These are phyloP conservation scores for Palaemon carinicauda DNA, from an alignment of 1,140 invertebrate genomes.

Conservation along the genomic window DNA sequence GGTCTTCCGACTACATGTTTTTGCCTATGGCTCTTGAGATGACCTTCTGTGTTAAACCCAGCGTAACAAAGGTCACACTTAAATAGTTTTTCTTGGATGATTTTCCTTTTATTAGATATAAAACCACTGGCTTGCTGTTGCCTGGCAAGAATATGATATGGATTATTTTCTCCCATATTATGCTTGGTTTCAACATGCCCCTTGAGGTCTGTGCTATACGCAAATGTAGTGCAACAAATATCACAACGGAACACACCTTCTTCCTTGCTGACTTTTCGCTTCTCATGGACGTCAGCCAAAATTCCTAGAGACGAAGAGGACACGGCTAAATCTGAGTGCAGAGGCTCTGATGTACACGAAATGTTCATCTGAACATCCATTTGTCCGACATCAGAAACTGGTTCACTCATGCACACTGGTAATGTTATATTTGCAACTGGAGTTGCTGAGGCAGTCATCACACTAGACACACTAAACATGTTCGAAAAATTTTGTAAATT, in stretches of 20 bases:
- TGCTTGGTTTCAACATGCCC: slow-evolving; percentile 46
- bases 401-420: no score
- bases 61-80: slow-evolving; percentile 49
- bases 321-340: not conserved
- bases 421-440: not conserved
- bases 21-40: slow-evolving; percentile 34
- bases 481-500: not conserved
- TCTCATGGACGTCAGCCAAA: not conserved
- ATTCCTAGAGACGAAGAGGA: not conserved
- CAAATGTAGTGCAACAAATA: slow-evolving; percentile 28
- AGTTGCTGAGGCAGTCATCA: not conserved
- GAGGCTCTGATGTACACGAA: not conserved
- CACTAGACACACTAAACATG: slow-evolving; percentile 23
- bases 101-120: slow-evolving; percentile 25
- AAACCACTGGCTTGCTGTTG: slow-evolving; percentile 44
- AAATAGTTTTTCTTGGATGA: slow-evolving; percentile 39
- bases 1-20: slow-evolving; percentile 35
- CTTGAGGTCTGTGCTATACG: slow-evolving; percentile 25
- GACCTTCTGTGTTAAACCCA: slow-evolving; percentile 46
- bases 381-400: no score
- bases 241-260: slow-evolving; percentile 43
- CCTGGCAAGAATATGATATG: slow-evolving; percentile 41
- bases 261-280: slow-evolving; percentile 27
- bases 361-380: no score
- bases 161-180: slow-evolving; percentile 53